Evolutionary conservation across 1,140 invertebrate species (phyloP), one percentile per base, ranked within the genome.

Genomic region (Hesperophylax magnus): DNA sequence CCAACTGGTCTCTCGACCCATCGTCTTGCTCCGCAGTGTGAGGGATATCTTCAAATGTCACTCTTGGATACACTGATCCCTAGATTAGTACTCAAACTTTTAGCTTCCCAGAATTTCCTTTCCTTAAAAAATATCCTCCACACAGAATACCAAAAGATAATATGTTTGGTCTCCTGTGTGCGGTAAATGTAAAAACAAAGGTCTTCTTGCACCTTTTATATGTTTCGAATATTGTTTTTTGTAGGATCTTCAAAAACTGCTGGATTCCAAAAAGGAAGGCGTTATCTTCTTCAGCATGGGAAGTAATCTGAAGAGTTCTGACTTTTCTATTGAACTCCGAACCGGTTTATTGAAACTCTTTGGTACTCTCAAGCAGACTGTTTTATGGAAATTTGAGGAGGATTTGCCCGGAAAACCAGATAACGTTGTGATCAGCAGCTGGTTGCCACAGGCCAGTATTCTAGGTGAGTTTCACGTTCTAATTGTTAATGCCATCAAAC

Each of bases 371-470:
- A 91, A 93, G 27, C 91, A 93, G 69, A 92, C 90, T 17, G 89
- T 94, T 0, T 85, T 95, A 0, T 94, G 93, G 93, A 95, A 95
- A 84, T 94, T 91, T 85, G 93, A 94, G 84, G 88, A 86, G 1
- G 89, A 92, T 3, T 74, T 92, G 1, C 85, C 89, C 0, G 87
- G 88, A 3, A 86, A 91, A 52, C 90, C 93, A 0, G 63, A 86
- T 0, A 95, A 96, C 87, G 90, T 96, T 0, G 90, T 92, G 82
- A 85, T 94, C 2, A 87, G 89, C 6, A 91, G 92, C 63, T 95
- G 94, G 94, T 88, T 94, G 2, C 94, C 94, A 0, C 94, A 96
- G 81, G 91, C 90, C n/a, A n/a, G n/a, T n/a, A n/a, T n/a, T 47
- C 86, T 95, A 67, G 90, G 85, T 79, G 34, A 61, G 72, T 17